Evolutionary conservation across 2,888 invertebrate genomes (phyloP), one percentile per base, ranked within the genome.

Genomic region (Drosophila setosimentum): DNA sequence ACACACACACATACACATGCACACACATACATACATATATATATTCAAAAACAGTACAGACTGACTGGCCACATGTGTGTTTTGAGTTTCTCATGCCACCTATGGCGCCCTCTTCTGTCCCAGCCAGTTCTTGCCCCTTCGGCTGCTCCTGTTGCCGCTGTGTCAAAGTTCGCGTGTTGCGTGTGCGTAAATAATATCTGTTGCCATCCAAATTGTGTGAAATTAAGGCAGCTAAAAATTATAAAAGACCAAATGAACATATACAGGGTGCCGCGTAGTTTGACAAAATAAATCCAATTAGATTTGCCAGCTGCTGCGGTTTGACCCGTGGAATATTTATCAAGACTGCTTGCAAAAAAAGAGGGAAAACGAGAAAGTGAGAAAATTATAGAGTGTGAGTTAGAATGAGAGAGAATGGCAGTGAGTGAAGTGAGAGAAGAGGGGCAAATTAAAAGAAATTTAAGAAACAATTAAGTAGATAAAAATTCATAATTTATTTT

Each of bases 101-200:
- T 63, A 40, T 57, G 59, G 59, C 53, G 51, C 13, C 27, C 30
- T 13, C 49, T 30, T 21, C n/a, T 62, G 6, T 49, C 11, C 42
- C 60, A 18, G n/a, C n/a, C 37, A n/a, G n/a, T 29, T 5, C 57
- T 40, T 27, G 30, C 30, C 48, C 37, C 57, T 48, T 27, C n/a
- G 24, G 33, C 30, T 45, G 18, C 54, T 57, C 30, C 35, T 33
- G 27, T 24, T 37, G 53, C 42, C 54, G 27, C 69, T 73, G 68
- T 79, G 89, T 80, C 85, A 89, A 84, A 87, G 87, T 78, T 87
- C 80, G 68, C 75, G 79, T 73, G 79, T 73, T 71, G 68, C 67
- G 49, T 76, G 67, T 80, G 73, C 71, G 74, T 81, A 70, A 72
- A 63, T 71, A 76, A 74, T 66, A 65, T 61, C 73, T 69, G 89